phyloP scores from a whole-genome alignment of 2,113 vertebrate genomes.

The Lipophrys pholis region DNA sequence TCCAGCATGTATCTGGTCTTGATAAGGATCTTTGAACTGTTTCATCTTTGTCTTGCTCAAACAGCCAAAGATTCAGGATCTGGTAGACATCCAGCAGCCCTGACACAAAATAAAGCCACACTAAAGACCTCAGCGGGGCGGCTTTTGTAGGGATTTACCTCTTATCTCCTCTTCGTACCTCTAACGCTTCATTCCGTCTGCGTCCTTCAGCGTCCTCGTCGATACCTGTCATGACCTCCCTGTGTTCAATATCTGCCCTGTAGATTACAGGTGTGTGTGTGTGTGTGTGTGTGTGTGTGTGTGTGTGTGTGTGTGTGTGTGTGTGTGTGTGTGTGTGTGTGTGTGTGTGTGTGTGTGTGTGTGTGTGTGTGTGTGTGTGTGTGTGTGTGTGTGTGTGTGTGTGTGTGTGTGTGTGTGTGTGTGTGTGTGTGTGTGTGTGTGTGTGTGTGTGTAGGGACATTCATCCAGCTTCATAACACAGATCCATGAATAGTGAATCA shows the following conservation, averaged over 20 bases:
- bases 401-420: slow-evolving; percentile 8
- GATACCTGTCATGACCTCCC: slow-evolving; percentile 13
- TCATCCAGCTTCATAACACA: slow-evolving; percentile 18
- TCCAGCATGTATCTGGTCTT: too few relatives aligned
- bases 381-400: slow-evolving; percentile 5
- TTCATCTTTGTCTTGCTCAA: too few relatives aligned
- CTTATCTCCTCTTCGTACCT: not conserved
- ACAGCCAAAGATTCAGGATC: too few relatives aligned
- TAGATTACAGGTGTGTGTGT: slow-evolving; percentile 1
- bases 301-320: not conserved
- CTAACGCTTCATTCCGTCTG: not conserved
- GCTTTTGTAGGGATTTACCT: too few relatives aligned
- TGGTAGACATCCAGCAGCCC: too few relatives aligned
- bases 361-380: slow-evolving; percentile 1
- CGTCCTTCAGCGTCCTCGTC: slow-evolving; percentile 25
- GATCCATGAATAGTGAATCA: slow-evolving; percentile 34
- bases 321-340: not conserved
- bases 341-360: not conserved
- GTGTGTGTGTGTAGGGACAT: not conserved
- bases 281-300: not conserved
- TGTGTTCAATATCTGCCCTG: slow-evolving; percentile 10
- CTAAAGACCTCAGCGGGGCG: too few relatives aligned
- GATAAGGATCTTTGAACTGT: too few relatives aligned
- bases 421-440: slow-evolving; percentile 5
- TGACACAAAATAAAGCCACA: too few relatives aligned